Percentiles rank a stretch among this genome's conserved stretches.
phyloP scores from a whole-genome alignment of 2,797 vertebrate species.

The Catamblyrhynchus diadema region DNA sequence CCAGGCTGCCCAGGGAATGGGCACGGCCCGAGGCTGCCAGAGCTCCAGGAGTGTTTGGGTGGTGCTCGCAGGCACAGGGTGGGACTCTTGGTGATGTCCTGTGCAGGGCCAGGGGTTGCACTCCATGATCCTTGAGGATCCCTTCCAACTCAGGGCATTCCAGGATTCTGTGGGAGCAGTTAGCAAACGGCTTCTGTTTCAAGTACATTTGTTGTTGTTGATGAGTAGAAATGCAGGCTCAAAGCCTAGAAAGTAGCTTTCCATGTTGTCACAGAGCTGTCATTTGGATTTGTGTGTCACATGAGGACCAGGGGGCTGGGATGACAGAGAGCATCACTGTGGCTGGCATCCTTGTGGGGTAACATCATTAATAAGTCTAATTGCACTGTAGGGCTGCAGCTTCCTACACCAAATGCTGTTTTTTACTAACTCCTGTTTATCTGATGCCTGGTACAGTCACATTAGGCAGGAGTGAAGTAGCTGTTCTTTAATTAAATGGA shows the following conservation, averaged over 20 bases:
- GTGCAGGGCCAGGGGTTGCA: background rate
- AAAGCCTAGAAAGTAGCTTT: background rate
- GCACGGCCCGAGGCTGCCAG: background rate
- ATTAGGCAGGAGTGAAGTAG: background rate
- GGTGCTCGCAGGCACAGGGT: rapidly evolving
- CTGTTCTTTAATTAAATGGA: background rate
- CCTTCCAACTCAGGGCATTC: background rate
- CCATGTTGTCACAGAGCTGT: background rate
- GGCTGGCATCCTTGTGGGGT: background rate
- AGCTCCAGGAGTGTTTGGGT: background rate
- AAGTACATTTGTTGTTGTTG: background rate
- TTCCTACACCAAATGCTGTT: background rate
- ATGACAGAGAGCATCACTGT: background rate
- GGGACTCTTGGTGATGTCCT: background rate
- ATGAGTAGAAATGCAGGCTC: background rate
- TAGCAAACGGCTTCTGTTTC: background rate
- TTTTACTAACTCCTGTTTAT: background rate
- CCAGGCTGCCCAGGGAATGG: background rate
- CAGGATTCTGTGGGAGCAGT: background rate
- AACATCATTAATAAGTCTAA: background rate
- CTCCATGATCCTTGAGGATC: background rate
- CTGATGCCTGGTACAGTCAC: background rate
- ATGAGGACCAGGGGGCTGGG: background rate
- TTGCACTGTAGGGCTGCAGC: background rate
- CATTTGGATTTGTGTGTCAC: background rate